phyloP scores from a whole-genome alignment of 2,797 vertebrate genomes.

The Margarornis squamiger region DNA sequence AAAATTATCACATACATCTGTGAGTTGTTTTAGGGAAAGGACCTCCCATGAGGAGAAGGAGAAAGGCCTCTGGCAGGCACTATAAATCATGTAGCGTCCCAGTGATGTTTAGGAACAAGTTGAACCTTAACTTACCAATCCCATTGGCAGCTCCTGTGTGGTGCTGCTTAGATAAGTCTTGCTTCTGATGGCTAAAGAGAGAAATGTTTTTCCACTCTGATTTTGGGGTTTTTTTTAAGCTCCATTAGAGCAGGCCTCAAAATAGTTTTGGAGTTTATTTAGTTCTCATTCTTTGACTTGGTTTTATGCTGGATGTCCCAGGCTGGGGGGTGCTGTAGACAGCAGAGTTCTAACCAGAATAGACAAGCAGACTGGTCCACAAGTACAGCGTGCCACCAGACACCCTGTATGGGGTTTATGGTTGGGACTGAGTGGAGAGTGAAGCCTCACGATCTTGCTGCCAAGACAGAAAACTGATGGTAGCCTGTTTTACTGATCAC shows the following conservation, averaged over 20 bases:
- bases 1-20: not conserved
- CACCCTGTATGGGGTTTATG: not conserved
- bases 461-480: not conserved
- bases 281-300: not conserved
- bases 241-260: not conserved
- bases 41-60: not conserved
- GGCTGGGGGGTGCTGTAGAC: not conserved
- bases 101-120: slow-evolving; percentile 18
- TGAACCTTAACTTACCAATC: not conserved
- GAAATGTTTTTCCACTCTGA: slow-evolving; percentile 21
- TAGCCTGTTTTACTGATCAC: not conserved
- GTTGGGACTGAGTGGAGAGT: not conserved
- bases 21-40: not conserved
- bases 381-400: not conserved
- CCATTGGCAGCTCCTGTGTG: not conserved
- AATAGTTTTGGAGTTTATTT: slow-evolving; percentile 32
- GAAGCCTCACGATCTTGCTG: not conserved
- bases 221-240: slow-evolving; percentile 2
- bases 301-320: not conserved
- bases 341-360: not conserved
- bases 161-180: not conserved
- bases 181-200: slow-evolving; percentile 33
- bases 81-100: not conserved
- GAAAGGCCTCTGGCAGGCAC: not conserved
- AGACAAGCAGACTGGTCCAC: not conserved